Conservation (phyloP, 2,113 vertebrate species). For the Megaptera novaeangliae region DNA sequence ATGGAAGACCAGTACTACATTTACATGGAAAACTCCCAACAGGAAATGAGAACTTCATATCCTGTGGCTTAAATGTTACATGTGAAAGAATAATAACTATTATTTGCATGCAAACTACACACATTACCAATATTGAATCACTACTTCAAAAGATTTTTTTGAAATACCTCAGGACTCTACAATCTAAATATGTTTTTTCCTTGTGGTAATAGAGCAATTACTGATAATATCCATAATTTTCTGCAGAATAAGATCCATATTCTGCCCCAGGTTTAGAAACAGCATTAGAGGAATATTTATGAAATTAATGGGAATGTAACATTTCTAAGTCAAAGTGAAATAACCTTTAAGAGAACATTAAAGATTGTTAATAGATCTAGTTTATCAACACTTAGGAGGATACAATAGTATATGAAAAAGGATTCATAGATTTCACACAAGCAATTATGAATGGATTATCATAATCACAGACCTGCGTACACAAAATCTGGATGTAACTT, state of each 20-base stretch:
- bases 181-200: conserved; percentile 47
- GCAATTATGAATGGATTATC: conserved; percentile 35
- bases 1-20: neutral
- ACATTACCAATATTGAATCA: conserved; percentile 55
- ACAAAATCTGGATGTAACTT: neutral
- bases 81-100: conserved; percentile 45
- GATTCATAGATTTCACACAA: neutral
- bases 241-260: conserved; percentile 40
- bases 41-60: conserved; percentile 44
- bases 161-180: conserved; percentile 8
- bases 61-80: conserved; percentile 49
- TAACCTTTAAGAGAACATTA: conserved; percentile 32
- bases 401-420: neutral
- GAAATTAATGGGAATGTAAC: conserved; percentile 28
- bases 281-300: conserved; percentile 42
- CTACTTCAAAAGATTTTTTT: conserved; percentile 42
- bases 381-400: conserved; percentile 24
- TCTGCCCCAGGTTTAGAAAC: conserved; percentile 33
- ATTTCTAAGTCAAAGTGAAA: conserved; percentile 57
- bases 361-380: conserved; percentile 33
- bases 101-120: conserved; percentile 64
- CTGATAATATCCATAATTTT: conserved; percentile 64
- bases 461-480: neutral
- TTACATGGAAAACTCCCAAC: conserved; percentile 28
- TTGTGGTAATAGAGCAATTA: conserved; percentile 63